Evolutionary conservation across 2,888 invertebrate genomes (phyloP).

Genomic region (Synergus gifuensis): DNA sequence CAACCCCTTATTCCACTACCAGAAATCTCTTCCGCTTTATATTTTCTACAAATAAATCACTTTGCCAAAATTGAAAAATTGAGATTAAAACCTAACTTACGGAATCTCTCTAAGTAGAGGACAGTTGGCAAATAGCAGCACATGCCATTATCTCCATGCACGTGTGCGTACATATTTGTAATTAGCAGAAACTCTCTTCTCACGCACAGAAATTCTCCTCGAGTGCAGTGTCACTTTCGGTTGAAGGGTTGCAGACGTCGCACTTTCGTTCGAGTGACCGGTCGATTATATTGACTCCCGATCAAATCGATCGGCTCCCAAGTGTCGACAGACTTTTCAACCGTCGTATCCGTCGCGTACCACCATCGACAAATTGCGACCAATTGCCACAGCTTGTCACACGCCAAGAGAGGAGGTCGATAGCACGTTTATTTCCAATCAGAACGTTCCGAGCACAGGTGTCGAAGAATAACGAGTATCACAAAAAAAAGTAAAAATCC

Average conservation of each 20-base stretch:
- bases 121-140: constrained; percentile 75
- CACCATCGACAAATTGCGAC: constrained; percentile 13
- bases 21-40: background rate
- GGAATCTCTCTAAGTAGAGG: constrained; percentile 72
- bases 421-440: constrained; percentile 26
- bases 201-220: background rate
- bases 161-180: constrained; percentile 72
- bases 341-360: background rate
- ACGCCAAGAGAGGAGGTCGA: background rate
- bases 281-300: constrained; percentile 20
- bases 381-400: constrained; percentile 17
- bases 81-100: constrained; percentile 64
- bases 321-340: background rate
- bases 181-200: constrained; percentile 53
- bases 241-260: constrained; percentile 44
- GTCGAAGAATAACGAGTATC: constrained; percentile 4
- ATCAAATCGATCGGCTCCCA: constrained; percentile 19
- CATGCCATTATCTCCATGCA: constrained; percentile 75
- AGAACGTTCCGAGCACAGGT: constrained; percentile 21
- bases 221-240: constrained; percentile 29
- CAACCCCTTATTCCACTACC: background rate
- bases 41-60: background rate
- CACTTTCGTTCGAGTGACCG: constrained; percentile 48
- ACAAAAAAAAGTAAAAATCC: background rate
- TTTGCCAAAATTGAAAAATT: background rate